Conservation (phyloP, 64 coral and sea anemone species). For the Dendronephthya gigantea region DNA sequence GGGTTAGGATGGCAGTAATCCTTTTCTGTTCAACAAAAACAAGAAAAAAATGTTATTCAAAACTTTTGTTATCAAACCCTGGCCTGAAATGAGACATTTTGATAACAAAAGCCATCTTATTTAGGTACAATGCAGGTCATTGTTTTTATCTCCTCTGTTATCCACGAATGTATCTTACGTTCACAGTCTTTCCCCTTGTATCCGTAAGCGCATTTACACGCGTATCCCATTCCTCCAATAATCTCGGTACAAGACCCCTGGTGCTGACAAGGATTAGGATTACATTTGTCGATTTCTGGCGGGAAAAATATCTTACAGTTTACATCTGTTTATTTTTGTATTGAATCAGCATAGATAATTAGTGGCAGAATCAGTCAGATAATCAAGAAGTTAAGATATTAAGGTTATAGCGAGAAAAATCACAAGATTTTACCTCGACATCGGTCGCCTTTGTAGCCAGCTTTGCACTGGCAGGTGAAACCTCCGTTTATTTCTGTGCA, state of each 20-base stretch:
- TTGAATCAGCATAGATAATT: too few relatives aligned
- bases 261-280: constrained; percentile 82
- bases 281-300: constrained; percentile 73
- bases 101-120: too few relatives aligned
- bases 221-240: constrained; percentile 43
- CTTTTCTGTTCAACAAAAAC: constrained; percentile 28
- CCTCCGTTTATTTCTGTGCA: constrained; percentile 44
- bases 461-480: constrained; percentile 27
- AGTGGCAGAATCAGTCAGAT: too few relatives aligned
- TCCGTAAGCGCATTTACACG: constrained; percentile 67
- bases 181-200: constrained; percentile 88
- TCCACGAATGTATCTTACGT: constrained; percentile 38
- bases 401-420: neutral
- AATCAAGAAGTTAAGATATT: too few relatives aligned
- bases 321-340: too few relatives aligned
- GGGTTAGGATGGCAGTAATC: constrained; percentile 86
- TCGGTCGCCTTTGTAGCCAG: constrained; percentile 41
- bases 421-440: constrained; percentile 24
- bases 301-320: neutral
- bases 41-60: neutral
- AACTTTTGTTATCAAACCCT: neutral
- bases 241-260: constrained; percentile 84
- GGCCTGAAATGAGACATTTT: too few relatives aligned
- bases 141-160: neutral
- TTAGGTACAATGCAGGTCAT: too few relatives aligned